A percentile compares a stretch with the other conserved stretches of the same genome.
These are phyloP conservation scores for Crotalus viridis DNA, from an alignment of 2,113 vertebrate genomes.

Conservation along the genomic window DNA sequence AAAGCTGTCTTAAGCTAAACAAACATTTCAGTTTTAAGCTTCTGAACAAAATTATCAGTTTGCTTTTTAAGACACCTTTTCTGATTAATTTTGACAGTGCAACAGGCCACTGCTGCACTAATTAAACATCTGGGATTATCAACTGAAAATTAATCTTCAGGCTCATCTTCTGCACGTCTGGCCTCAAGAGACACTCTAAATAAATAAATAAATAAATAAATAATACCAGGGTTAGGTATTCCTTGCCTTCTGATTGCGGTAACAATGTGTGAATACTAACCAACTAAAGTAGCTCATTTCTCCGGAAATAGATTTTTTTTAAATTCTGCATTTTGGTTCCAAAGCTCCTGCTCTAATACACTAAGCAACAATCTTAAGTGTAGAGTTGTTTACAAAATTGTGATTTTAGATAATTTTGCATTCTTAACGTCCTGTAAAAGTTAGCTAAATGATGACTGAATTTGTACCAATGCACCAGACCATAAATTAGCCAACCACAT, in stretches of 20 bases:
- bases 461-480: background rate
- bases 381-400: background rate
- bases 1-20: constrained; percentile 10
- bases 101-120: constrained; percentile 25
- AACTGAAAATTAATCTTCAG: constrained; percentile 43
- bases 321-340: background rate
- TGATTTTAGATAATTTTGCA: background rate
- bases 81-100: constrained; percentile 39
- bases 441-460: background rate
- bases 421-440: background rate
- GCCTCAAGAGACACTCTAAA: constrained; percentile 8
- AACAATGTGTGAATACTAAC: constrained; percentile 1
- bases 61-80: constrained; percentile 42
- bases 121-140: constrained; percentile 45
- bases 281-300: background rate
- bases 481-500: background rate
- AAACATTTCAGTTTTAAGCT: constrained; percentile 29
- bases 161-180: background rate
- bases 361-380: background rate
- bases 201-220: constrained; percentile 5
- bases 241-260: background rate
- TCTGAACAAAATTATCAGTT: constrained; percentile 39
- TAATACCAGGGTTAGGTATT: constrained; percentile 4
- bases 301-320: background rate
- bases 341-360: background rate